Evolutionary conservation across 2,797 vertebrate species (phyloP).

Genomic region (Silurus lanzhouensis): DNA sequence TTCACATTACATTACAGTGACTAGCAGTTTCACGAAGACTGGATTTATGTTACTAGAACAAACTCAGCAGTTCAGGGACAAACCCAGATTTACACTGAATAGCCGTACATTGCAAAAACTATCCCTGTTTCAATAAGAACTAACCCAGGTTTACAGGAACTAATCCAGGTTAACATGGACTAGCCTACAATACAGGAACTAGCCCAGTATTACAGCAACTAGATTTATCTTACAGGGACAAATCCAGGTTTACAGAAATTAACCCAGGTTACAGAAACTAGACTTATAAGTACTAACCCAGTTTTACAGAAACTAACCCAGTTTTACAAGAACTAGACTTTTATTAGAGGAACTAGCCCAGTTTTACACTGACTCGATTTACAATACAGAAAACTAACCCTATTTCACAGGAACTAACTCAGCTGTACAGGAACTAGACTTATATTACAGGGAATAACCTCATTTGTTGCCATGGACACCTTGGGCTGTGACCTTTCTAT

Average conservation of each 20-base stretch:
- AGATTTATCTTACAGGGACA: background rate
- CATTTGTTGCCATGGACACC: background rate
- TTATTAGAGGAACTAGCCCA: background rate
- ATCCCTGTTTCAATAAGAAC: no score
- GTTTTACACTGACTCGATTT: background rate
- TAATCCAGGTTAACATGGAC: no score
- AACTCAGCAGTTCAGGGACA: no score
- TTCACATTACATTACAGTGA: no score
- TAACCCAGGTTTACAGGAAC: no score
- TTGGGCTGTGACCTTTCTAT: background rate
- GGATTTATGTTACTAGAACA: no score
- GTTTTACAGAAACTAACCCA: background rate
- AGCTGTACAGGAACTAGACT: background rate
- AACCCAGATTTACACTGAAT: no score
- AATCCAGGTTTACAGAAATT: background rate
- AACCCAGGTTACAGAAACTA: no score
- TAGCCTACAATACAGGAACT: background rate
- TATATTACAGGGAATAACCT: background rate
- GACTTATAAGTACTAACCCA: no score
- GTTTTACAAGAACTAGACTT: background rate
- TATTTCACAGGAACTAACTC: background rate
- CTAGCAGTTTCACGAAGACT: no score
- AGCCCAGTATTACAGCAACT: background rate
- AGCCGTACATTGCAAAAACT: no score
- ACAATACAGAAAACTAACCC: no score